Evolutionary conservation across 2,797 vertebrate species (phyloP), one percentile per base, ranked within the genome.

Genomic region (Sylvilagus floridanus): DNA sequence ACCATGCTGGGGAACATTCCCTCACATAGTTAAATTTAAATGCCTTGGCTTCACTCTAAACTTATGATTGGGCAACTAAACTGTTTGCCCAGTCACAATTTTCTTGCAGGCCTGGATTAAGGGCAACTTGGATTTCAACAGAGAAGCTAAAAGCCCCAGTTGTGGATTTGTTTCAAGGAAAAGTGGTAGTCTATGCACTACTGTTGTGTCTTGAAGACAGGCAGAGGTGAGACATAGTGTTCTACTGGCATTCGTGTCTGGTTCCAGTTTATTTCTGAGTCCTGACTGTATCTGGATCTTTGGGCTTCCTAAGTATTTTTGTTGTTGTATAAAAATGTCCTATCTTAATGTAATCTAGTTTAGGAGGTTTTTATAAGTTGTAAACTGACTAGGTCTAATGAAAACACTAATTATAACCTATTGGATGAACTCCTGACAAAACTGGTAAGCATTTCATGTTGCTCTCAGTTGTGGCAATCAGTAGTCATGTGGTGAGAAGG

Each of bases 251-350:
- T 87, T 28, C 76, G 26, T 73, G 21, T 69, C 28, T 32, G 54
- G 19, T 69, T 94, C 26, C 0, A 26, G 54, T 88, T 73, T 94
- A 84, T 77, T 90, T 89, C 54, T 88, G 35, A 90, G 28, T 19
- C 16, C 12, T 63, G 26, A 50, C 30, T 50, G 60, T 77, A 66
- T 81, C 12, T 52, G 12, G 7, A 47, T 79, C 7, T 30, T 35
- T 54, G 10, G 24, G 0, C 2, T 93, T 54, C 24, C 30, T 83
- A 42, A 82, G 12, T 0, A 62, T 42, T 72, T 73, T 82, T 77
- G 37, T 37, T 37, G 37, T 37, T 37, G 37, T 37, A 37, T 37
- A 37, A 37, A 94, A 66, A 32, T 54, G 17, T 7, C 72, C 66
- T 81, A 1, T 73, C 3, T 84, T 72, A 60, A 28, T 30, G 16